Conservation (phyloP, 64 coral and sea anemone species). For the Montipora cactus region DNA sequence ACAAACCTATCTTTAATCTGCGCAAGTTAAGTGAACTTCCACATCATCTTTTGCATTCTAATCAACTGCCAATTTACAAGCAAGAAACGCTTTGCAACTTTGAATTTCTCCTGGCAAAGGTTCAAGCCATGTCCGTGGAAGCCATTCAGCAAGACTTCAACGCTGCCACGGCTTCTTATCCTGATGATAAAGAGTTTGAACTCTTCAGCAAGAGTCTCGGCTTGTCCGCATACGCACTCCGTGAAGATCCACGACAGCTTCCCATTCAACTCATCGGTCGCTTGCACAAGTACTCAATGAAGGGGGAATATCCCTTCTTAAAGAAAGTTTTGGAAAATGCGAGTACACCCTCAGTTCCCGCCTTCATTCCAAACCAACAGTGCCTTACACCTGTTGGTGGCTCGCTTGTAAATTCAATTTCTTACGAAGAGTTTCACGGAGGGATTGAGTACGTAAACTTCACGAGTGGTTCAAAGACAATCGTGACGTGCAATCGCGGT, state of each 20-base stretch:
- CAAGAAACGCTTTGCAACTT: slow-evolving; percentile 84
- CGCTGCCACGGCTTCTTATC: slow-evolving; percentile 48
- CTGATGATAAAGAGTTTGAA: slow-evolving; percentile 82
- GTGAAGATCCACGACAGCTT: slow-evolving; percentile 83
- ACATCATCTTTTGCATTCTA: slow-evolving; percentile 80
- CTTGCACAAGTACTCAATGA: slow-evolving; percentile 82
- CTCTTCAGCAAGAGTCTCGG: slow-evolving; percentile 82
- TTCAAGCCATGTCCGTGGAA: slow-evolving; percentile 75
- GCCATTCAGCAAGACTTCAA: slow-evolving; percentile 79
- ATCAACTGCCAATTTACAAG: slow-evolving; percentile 66
- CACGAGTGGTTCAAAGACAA: slow-evolving; percentile 72
- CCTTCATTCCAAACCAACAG: slow-evolving; percentile 83
- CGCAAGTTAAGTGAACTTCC: slow-evolving; percentile 91
- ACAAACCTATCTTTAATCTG: slow-evolving; percentile 89
- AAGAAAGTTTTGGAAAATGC: slow-evolving; percentile 79
- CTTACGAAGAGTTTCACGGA: slow-evolving; percentile 54
- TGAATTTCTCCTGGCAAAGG: slow-evolving; percentile 88
- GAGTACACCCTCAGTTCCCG: slow-evolving; percentile 67
- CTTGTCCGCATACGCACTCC: slow-evolving; percentile 73
- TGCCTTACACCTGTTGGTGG: slow-evolving; percentile 91
- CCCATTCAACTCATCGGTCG: slow-evolving; percentile 91
- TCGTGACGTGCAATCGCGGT: slow-evolving; percentile 59
- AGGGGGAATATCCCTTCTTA: slow-evolving; percentile 75
- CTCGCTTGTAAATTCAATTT: slow-evolving; percentile 78
- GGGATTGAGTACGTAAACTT: slow-evolving; percentile 78